These are phyloP conservation scores for Dolichallabes microphthalmus DNA, from an alignment of 2,113 vertebrate species.

Conservation along the genomic window DNA sequence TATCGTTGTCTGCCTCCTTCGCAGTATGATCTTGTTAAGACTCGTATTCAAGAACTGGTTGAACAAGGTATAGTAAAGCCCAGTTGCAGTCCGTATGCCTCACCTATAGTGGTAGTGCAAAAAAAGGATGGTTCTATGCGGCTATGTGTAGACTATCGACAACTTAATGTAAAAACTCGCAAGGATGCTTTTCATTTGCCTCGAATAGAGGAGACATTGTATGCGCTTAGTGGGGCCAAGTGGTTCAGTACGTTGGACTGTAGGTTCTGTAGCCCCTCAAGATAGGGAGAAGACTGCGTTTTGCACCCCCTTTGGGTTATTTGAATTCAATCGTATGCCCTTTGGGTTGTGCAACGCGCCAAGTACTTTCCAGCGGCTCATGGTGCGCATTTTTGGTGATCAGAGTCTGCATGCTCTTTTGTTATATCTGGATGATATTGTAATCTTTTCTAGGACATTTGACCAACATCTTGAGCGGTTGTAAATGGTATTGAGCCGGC, in stretches of 20 bases:
- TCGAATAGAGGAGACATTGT: no score
- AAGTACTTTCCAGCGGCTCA: no score
- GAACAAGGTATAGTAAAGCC: not conserved
- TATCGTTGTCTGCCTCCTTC: not conserved
- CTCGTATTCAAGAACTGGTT: not conserved
- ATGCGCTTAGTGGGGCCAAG: no score
- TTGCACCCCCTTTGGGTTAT: not conserved
- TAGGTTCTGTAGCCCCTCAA: no score
- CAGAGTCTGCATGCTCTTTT: not conserved
- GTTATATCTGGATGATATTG: not conserved
- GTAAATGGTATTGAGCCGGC: not conserved
- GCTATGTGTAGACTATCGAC: not conserved
- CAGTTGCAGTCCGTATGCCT: not conserved
- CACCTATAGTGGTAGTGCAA: not conserved
- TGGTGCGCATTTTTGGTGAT: not conserved
- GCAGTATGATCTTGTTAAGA: not conserved
- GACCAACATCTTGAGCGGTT: not conserved
- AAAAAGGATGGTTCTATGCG: not conserved
- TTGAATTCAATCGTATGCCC: no score
- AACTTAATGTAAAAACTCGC: no score
- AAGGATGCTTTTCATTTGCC: no score
- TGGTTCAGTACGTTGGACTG: no score
- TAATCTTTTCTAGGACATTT: not conserved
- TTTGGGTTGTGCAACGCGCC: no score
- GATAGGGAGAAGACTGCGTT: not conserved